phyloP scores from a whole-genome alignment of 1,140 invertebrate species.

The Drosophila tani region DNA sequence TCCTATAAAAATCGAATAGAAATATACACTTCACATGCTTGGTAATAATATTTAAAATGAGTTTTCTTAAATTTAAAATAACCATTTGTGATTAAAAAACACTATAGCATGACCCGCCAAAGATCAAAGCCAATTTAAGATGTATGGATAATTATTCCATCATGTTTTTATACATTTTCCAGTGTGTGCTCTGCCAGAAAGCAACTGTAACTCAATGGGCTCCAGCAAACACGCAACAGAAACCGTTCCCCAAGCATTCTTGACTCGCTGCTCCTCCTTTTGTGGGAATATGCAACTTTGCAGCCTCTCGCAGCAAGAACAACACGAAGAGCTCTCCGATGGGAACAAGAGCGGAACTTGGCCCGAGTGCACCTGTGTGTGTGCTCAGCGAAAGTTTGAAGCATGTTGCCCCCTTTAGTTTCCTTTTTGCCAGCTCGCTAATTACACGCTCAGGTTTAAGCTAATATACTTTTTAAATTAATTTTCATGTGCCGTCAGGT shows the following conservation, averaged over 20 bases:
- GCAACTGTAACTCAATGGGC: slow-evolving; percentile 1
- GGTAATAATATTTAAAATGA: too few species aligned
- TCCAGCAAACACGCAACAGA: slow-evolving; percentile 15
- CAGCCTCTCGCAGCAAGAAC: slow-evolving; percentile 41
- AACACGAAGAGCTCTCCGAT: slow-evolving; percentile 36
- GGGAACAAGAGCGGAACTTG: slow-evolving; percentile 29
- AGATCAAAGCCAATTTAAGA: neutral
- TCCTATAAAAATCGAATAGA: neutral
- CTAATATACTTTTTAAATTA: slow-evolving; percentile 38
- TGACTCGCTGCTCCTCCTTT: neutral
- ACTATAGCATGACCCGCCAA: too few species aligned
- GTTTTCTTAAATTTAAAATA: neutral
- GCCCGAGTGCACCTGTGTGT: slow-evolving; percentile 15
- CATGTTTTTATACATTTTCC: neutral
- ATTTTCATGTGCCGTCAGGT: slow-evolving; percentile 27
- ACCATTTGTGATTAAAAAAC: neutral
- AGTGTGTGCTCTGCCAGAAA: neutral
- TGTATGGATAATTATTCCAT: neutral
- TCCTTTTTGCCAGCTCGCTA: slow-evolving; percentile 11
- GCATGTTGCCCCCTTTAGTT: slow-evolving; percentile 1
- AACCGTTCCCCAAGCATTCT: slow-evolving; percentile 28
- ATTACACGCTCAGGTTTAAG: slow-evolving; percentile 35
- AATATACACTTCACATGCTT: neutral
- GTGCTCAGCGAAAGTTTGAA: slow-evolving; percentile 27
- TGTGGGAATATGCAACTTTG: slow-evolving; percentile 33